These are phyloP conservation scores for Dendronephthya gigantea DNA, from an alignment of 64 coral and sea anemone genomes.

Conservation along the genomic window DNA sequence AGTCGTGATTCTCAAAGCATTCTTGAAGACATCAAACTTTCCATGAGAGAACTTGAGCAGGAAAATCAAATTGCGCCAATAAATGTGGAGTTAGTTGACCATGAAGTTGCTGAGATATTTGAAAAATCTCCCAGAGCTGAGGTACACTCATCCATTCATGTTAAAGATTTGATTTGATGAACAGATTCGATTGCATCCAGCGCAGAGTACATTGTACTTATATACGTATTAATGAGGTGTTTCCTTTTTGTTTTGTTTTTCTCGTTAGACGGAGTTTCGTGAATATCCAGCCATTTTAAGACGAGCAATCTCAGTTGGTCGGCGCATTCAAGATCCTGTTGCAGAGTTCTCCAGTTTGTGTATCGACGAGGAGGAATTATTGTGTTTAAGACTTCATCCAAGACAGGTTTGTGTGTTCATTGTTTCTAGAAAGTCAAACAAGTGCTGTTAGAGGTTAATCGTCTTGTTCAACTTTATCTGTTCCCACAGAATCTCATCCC, in stretches of 20 bases:
- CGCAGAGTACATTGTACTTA: too few relatives aligned
- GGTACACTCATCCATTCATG: slow-evolving; percentile 19
- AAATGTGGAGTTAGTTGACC: slow-evolving; percentile 66
- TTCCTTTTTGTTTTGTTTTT: too few relatives aligned
- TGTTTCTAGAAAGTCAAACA: too few relatives aligned
- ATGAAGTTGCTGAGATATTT: slow-evolving; percentile 78
- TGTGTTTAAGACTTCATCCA: slow-evolving; percentile 77
- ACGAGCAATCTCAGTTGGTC: slow-evolving; percentile 79
- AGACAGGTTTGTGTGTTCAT: slow-evolving; percentile 43
- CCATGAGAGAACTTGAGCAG: slow-evolving; percentile 73
- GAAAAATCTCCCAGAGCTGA: slow-evolving; percentile 64
- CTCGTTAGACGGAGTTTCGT: slow-evolving; percentile 66
- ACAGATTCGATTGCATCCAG: too few relatives aligned
- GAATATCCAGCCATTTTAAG: slow-evolving; percentile 80
- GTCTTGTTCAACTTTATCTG: neutral
- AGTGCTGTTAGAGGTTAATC: too few relatives aligned
- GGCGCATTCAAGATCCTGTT: slow-evolving; percentile 74
- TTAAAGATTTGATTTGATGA: too few relatives aligned
- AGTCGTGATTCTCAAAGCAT: slow-evolving; percentile 53
- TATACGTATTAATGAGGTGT: too few relatives aligned
- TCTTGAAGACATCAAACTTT: slow-evolving; percentile 86
- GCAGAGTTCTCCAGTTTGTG: slow-evolving; percentile 73
- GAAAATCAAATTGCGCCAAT: slow-evolving; percentile 83
- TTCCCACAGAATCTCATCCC: slow-evolving; percentile 57
- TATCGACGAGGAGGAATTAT: slow-evolving; percentile 84